Evolutionary conservation across 2,113 vertebrate species (phyloP), one percentile per base, ranked within the genome.

Genomic region (Misgurnus anguillicaudatus): DNA sequence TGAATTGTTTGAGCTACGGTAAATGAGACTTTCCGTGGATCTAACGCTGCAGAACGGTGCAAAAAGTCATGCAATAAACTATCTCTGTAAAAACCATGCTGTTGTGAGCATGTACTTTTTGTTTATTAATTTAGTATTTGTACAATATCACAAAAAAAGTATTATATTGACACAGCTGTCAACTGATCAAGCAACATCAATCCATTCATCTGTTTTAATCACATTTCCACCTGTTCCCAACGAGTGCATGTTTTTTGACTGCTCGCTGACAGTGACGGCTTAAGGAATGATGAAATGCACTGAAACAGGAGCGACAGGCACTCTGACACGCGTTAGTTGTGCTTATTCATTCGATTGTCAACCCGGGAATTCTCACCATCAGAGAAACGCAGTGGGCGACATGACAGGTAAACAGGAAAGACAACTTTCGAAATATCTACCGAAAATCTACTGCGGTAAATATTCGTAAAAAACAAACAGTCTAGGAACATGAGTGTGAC

Each of bases 211-310:
- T 61, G 51, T 63, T 64, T 76, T 76, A 65, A 53, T 62, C 41
- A 62, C 31, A 61, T 47, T 14, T 48, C 72, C 39, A 74, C 72
- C 57, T 62, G 72, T 74, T 74, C 57, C 8, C 9, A 14, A 53
- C 10, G 9, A 19, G 1, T 57, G 16, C 7, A 36, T 62, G 41
- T 62, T 62, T 62, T 74, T 47, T 5, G 51, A 21, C 19, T 17
- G 21, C 57, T 47, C 5, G 57, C 57, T 64, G 60, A 65, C 31
- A 64, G 74, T 60, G 65, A 24, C 47, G 17, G 82, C 83, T 87
- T 76, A 58, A 38, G 14, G 48, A 55, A 78, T 83, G 84, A 89
- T 83, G 83, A 87, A 88, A 89, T 71, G 11, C 4, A 24, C 36
- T 80, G 83, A 86, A 89, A 90, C 57, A 55, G 36, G 51, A 77